Evolutionary conservation across 2,888 invertebrate genomes (phyloP).

Genomic region (Lasius platythorax): DNA sequence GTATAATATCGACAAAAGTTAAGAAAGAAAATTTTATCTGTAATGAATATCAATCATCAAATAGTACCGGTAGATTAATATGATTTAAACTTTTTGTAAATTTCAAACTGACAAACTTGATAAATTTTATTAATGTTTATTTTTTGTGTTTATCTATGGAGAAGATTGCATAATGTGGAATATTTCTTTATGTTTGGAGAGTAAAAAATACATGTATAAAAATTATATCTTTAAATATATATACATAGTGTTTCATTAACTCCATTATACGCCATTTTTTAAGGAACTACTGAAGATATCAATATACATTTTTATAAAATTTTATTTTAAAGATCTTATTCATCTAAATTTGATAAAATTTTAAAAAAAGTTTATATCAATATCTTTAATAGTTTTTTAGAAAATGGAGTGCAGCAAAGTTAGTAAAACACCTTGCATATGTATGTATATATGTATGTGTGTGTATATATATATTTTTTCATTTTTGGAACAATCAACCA

Average conservation of each 20-base stretch:
- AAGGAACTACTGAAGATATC: too few relatives aligned
- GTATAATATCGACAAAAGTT: not conserved
- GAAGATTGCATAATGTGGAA: not conserved
- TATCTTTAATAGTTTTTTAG: too few relatives aligned
- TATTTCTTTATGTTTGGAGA: not conserved
- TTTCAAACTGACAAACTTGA: not conserved
- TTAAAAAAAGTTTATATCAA: too few relatives aligned
- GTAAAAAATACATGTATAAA: not conserved
- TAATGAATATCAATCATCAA: not conserved
- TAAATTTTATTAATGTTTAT: constrained; percentile 2
- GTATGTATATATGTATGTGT: too few relatives aligned
- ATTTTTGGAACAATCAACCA: too few relatives aligned
- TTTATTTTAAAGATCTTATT: too few relatives aligned
- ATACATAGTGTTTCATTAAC: not conserved
- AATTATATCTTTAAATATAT: not conserved
- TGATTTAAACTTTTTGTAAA: not conserved
- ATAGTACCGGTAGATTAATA: not conserved
- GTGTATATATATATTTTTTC: too few relatives aligned
- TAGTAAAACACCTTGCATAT: too few relatives aligned
- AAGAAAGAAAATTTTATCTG: constrained; percentile 11
- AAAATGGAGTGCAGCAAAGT: too few relatives aligned
- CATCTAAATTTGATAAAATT: too few relatives aligned
- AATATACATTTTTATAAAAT: too few relatives aligned
- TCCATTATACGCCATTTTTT: too few relatives aligned
- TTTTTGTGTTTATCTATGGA: not conserved